These are phyloP conservation scores for Cosmorhoe ocellata DNA, from an alignment of 2,888 invertebrate species.

Conservation along the genomic window DNA sequence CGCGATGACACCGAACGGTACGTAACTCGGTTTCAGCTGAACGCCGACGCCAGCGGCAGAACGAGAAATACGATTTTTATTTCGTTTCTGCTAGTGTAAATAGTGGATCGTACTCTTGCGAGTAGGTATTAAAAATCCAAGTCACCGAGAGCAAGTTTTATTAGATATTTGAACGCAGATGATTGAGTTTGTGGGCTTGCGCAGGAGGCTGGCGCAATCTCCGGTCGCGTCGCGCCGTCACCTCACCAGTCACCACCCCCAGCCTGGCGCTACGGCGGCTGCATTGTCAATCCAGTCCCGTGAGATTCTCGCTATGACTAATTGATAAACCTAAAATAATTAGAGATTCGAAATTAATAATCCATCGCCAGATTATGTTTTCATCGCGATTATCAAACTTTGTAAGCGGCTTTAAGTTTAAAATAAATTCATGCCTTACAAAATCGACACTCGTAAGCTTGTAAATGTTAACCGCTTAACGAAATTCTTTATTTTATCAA, in stretches of 20 bases:
- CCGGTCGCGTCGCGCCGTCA: slow-evolving; percentile 61
- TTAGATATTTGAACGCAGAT: slow-evolving; percentile 74
- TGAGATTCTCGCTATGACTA: slow-evolving; percentile 40
- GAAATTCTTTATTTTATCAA: too few relatives aligned
- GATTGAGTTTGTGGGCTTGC: slow-evolving; percentile 76
- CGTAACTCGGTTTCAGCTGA: slow-evolving; percentile 40
- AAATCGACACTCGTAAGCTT: too few relatives aligned
- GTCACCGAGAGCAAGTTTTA: slow-evolving; percentile 63
- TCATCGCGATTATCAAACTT: background rate
- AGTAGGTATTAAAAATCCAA: slow-evolving; percentile 55
- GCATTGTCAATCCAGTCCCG: slow-evolving; percentile 44
- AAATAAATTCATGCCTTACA: background rate
- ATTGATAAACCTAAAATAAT: slow-evolving; percentile 47
- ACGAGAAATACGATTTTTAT: slow-evolving; percentile 50
- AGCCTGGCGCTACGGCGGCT: slow-evolving; percentile 31
- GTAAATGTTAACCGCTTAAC: background rate
- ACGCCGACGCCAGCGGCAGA: slow-evolving; percentile 38
- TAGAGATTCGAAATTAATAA: slow-evolving; percentile 31
- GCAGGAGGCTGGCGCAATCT: slow-evolving; percentile 77
- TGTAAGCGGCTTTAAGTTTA: background rate
- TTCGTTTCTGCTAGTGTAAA: slow-evolving; percentile 48
- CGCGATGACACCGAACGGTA: slow-evolving; percentile 35
- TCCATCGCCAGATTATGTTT: background rate
- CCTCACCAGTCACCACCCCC: too few relatives aligned
- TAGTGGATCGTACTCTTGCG: slow-evolving; percentile 47